Evolutionary conservation across 2,888 invertebrate species (phyloP), one percentile per base, ranked within the genome.

Genomic region (Tachina lurida): DNA sequence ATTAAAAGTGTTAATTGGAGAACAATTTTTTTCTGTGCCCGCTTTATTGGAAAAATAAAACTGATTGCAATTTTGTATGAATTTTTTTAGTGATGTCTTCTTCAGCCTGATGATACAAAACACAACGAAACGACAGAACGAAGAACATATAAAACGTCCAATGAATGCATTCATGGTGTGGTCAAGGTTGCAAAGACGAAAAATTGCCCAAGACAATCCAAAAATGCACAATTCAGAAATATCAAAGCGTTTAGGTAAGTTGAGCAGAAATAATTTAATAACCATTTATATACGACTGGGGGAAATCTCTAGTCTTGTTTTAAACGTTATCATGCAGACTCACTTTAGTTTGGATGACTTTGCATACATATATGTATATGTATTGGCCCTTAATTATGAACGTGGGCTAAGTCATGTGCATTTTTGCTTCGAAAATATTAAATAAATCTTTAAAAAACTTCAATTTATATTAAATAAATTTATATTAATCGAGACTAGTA

Each of bases 121-220:
- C 89, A 92, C 93, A 91, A 91, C 92, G 90, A 93, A 93, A 84
- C 91, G 93, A 90, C 94, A 95, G 79, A 96, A 95, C 87, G 96
- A 96, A 89, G 97, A 97, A 90, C 97, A 98, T 93, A 98, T 98
- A 89, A 99, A 98, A 93, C 94, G 98, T 88, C 98, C 98, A 49
- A 99, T 99, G 98, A 99, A 99, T 93, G 98, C 98, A 1, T 98
- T 98, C 93, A 98, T 99, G 98, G 98, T 98, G 68, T 98, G 98
- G 98, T 98, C 98, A 13, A 93, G 98, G 84, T 94, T 97, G 75
- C 98, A 98, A 92, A 93, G 98, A 88, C 94, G 98, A 90, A 98
- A 98, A 94, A 99, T 99, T 90, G 98, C 98, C 0, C 98, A 98
- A 93, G 98, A 98, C 90, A 98, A 99, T 93, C 98, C 98, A 0